Base-by-base conservation (phyloP, 2,113 vertebrate genomes). In the Seriola dumerili region DNA sequence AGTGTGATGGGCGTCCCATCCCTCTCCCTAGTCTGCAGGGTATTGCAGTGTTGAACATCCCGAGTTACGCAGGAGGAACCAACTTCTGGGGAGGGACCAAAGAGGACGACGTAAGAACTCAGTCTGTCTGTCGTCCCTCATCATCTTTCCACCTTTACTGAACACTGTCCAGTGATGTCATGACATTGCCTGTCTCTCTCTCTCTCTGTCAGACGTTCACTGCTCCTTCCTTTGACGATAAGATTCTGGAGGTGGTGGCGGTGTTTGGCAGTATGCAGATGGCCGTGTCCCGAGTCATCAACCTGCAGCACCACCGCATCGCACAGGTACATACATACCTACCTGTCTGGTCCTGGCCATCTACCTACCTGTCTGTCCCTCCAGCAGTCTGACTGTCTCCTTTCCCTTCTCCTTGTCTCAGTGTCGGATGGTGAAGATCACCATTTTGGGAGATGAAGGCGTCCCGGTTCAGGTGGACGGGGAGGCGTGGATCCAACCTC, bases 221-320 rank as follows among this genome's bases (percentile, higher is more conserved):
- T 8, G 98, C 98, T 2, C 98, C 98, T 0, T 99, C 98, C 0
- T 99, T 99, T 0, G 98, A 99, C 8, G 98, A 99, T 72, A 99
- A 99, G 95, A 96, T 99, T 70, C 87, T 99, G 93, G 98, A 99
- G 93, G 98, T 99, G 77, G 98, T 99, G 0, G 98, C 98, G 0
- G 98, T 99, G 80, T 99, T 99, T 9, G 98, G 98, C 72, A 98
- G 98, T 90, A 99, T 99, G 97, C 98, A 99, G 94, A 99, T 99
- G 98, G 98, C 98, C 0, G 97, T 99, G 52, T 99, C 98, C 2
- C 93, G 98, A 8, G 98, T 99, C 65, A 99, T 99, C 84, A 98
- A 97, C 82, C 94, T 99, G 40, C 98, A 99, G 84, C 98, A 99
- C 85, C 98, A 99, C 77, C 96, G 97, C 38, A 99, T 99, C 16